Evolutionary conservation across 53 echinoderm and acorn worm genomes (phyloP).

Genomic region (Patiria pectinifera): DNA sequence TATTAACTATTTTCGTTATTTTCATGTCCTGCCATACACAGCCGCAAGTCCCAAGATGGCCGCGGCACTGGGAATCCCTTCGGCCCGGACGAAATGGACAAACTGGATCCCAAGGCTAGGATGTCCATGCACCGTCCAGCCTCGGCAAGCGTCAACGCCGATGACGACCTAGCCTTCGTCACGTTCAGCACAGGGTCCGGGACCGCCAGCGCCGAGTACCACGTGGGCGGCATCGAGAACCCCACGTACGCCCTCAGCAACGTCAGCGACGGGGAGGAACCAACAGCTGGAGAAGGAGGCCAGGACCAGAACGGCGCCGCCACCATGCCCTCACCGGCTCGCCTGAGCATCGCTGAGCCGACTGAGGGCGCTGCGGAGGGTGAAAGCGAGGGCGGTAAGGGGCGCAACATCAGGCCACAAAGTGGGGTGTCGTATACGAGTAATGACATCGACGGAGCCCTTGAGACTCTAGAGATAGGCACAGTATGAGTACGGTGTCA

Average conservation of each 20-base stretch:
- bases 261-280: neutral
- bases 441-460: conserved; percentile 48
- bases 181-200: conserved; percentile 1
- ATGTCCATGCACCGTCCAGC: conserved; percentile 49
- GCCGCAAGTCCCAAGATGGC: neutral
- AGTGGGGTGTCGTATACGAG: conserved; percentile 59
- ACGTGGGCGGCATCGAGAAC: conserved; percentile 29
- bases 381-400: neutral
- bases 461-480: conserved; percentile 14
- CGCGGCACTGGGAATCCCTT: neutral
- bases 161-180: conserved; percentile 33
- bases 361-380: conserved; percentile 3
- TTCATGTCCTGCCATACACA: neutral
- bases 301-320: neutral
- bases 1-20: neutral
- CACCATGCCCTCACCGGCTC: conserved; percentile 33
- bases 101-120: neutral
- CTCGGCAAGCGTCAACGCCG: conserved; percentile 6
- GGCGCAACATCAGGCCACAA: conserved; percentile 5
- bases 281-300: conserved; percentile 1
- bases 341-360: neutral
- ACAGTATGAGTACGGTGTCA: neutral
- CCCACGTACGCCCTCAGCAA: neutral
- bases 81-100: conserved; percentile 1
- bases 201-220: neutral